A percentile compares a stretch with the other conserved stretches of the same genome.
These are phyloP conservation scores for Stenoptilia bipunctidactyla DNA, from an alignment of 2,888 invertebrate genomes.

Conservation along the genomic window DNA sequence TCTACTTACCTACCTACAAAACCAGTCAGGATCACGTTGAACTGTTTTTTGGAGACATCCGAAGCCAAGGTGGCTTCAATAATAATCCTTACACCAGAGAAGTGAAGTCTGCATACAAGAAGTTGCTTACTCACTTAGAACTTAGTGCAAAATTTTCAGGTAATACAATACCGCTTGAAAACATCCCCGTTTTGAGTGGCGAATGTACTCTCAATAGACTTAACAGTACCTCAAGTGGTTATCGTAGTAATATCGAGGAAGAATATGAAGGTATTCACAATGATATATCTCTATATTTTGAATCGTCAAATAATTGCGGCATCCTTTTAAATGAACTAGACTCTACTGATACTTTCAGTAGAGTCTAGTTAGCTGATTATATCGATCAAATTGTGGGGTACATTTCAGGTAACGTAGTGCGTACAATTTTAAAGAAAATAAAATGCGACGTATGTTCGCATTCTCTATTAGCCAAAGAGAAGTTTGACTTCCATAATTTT, in stretches of 20 bases:
- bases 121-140: slow-evolving; percentile 9
- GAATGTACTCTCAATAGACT: too few relatives aligned
- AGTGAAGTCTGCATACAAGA: slow-evolving; percentile 10
- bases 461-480: slow-evolving; percentile 3
- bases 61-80: slow-evolving; percentile 9
- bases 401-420: slow-evolving; percentile 3
- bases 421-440: slow-evolving; percentile 1
- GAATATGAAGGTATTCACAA: too few relatives aligned
- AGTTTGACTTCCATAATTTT: slow-evolving; percentile 4
- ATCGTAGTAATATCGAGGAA: not conserved
- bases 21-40: slow-evolving; percentile 10
- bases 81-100: slow-evolving; percentile 10
- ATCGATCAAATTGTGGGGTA: slow-evolving; percentile 5
- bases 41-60: slow-evolving; percentile 9
- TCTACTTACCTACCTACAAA: slow-evolving; percentile 4
- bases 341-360: too few relatives aligned
- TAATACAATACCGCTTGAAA: slow-evolving; percentile 4
- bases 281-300: too few relatives aligned
- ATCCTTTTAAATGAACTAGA: too few relatives aligned
- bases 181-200: not conserved
- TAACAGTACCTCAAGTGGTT: too few relatives aligned
- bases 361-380: slow-evolving; percentile 1
- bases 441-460: slow-evolving; percentile 2
- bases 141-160: slow-evolving; percentile 9
- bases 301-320: too few relatives aligned